These are phyloP conservation scores for Dipodomys merriami DNA, from an alignment of 2,113 vertebrate species.

Conservation along the genomic window DNA sequence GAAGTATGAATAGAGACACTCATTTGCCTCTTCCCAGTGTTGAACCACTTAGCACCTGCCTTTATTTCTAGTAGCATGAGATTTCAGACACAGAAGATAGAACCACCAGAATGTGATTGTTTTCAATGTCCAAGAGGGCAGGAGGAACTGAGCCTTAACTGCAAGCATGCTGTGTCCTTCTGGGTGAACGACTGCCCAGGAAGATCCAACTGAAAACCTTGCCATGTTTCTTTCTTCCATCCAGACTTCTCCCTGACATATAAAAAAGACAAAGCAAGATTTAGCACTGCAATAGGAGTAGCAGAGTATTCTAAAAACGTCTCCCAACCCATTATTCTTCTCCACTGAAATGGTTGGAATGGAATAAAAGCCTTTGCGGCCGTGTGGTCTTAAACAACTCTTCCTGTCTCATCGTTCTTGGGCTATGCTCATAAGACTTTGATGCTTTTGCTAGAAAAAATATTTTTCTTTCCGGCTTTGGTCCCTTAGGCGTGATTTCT, in stretches of 20 bases:
- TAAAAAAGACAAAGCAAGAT: conserved; percentile 45
- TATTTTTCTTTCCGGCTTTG: conserved; percentile 81
- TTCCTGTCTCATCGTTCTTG: conserved; percentile 44
- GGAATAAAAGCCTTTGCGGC: neutral
- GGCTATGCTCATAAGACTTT: conserved; percentile 21
- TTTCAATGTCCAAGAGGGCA: neutral
- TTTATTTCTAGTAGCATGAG: neutral
- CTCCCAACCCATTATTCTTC: neutral
- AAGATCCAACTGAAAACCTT: neutral
- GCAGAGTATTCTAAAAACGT: neutral
- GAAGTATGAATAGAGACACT: neutral
- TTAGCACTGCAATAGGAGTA: neutral
- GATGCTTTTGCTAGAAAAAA: conserved; percentile 74
- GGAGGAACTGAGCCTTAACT: rapidly evolving
- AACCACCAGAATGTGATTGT: too few species aligned
- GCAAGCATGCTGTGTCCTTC: too few species aligned
- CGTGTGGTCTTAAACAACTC: conserved; percentile 44
- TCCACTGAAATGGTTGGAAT: neutral
- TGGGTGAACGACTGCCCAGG: neutral
- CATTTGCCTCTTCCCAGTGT: neutral
- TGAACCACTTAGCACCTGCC: neutral
- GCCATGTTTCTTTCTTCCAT: conserved; percentile 30
- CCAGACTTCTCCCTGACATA: conserved; percentile 2
- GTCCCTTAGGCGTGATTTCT: conserved; percentile 79
- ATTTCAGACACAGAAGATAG: too few species aligned